These are phyloP conservation scores for Amphibalanus amphitrite DNA, from an alignment of 1,140 invertebrate species.

Conservation along the genomic window DNA sequence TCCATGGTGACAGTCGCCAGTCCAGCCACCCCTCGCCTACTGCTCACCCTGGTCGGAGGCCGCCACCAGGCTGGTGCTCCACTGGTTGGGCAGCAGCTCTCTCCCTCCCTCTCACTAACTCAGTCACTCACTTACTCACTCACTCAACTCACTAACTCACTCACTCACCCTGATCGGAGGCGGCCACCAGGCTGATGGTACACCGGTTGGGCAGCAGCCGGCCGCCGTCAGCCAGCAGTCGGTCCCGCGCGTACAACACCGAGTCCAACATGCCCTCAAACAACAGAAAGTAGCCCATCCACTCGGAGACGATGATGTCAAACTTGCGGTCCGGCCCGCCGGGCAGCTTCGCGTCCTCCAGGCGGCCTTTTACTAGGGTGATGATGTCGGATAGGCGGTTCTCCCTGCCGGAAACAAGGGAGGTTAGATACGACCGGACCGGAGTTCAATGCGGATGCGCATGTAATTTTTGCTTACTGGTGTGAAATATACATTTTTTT, in stretches of 20 bases:
- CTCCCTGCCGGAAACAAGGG: constrained; percentile 25
- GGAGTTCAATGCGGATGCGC: too few relatives aligned
- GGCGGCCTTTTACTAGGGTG: constrained; percentile 59
- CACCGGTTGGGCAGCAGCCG: constrained; percentile 75
- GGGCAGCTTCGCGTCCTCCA: constrained; percentile 47
- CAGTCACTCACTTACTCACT: too few relatives aligned
- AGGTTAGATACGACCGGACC: constrained; percentile 15
- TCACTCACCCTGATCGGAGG: constrained; percentile 64
- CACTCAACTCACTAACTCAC: too few relatives aligned
- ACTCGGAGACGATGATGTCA: constrained; percentile 25
- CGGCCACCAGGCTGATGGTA: constrained; percentile 50
- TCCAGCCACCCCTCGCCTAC: too few relatives aligned
- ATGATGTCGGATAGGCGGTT: constrained; percentile 52
- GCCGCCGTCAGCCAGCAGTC: constrained; percentile 63
- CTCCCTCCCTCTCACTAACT: constrained; percentile 75
- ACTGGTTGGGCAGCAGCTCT: constrained; percentile 71
- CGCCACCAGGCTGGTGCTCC: constrained; percentile 70
- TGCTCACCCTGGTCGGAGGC: constrained; percentile 65
- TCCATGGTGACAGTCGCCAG: too few relatives aligned
- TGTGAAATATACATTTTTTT: too few relatives aligned
- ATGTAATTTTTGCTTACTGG: too few relatives aligned
- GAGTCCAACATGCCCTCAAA: constrained; percentile 97
- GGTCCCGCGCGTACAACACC: constrained; percentile 76
- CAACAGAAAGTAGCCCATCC: constrained; percentile 76
- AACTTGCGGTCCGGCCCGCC: constrained; percentile 45